phyloP scores from a whole-genome alignment of 1,140 invertebrate species.

The Matsumurasca onukii region DNA sequence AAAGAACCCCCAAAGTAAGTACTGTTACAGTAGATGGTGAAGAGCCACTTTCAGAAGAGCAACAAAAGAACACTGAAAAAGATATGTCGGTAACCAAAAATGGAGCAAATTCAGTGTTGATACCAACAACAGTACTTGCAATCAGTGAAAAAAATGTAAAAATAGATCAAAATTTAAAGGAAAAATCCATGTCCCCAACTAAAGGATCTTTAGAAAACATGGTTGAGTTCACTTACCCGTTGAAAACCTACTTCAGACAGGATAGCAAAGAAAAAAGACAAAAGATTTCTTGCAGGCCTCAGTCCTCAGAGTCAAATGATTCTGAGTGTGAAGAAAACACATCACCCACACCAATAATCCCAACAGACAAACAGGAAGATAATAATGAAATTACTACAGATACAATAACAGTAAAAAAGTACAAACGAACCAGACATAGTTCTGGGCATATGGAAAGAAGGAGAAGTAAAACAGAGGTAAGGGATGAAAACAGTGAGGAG shows the following conservation, averaged over 20 bases:
- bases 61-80: not conserved
- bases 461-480: constrained; percentile 9
- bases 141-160: no score
- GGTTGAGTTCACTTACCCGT: constrained; percentile 14
- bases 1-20: not conserved
- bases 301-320: constrained; percentile 13
- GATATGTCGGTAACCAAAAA: no score
- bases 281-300: not conserved
- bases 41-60: not conserved
- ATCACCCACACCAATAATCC: not conserved
- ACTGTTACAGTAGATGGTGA: not conserved
- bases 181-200: no score
- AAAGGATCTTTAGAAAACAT: not conserved
- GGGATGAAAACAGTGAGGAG: constrained; percentile 12
- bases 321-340: not conserved
- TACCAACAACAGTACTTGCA: no score
- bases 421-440: constrained; percentile 7
- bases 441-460: constrained; percentile 13
- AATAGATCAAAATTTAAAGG: no score
- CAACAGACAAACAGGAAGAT: not conserved
- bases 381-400: not conserved
- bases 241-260: constrained; percentile 10
- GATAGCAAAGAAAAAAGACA: constrained; percentile 26
- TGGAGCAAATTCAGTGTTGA: no score
- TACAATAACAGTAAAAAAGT: not conserved